Base-by-base conservation (phyloP, 2,888 invertebrate species). In the Morinoia aosen region DNA sequence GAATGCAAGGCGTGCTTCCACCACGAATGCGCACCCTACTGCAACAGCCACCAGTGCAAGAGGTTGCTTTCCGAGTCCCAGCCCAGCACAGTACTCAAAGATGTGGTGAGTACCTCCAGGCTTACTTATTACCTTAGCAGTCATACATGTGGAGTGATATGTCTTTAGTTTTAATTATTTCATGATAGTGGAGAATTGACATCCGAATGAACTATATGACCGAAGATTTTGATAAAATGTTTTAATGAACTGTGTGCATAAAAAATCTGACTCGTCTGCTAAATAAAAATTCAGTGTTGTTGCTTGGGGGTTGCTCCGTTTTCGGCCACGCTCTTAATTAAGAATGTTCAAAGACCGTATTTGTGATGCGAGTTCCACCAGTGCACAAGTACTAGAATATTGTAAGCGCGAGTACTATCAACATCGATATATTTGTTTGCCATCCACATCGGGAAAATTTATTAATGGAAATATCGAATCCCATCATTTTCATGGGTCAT, bases 1-100 rank as follows among this genome's bases (percentile, higher is more conserved):
- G 98, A 98, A 97, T 98, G 98, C 97, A 98, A 98, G 97, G 97
- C 98, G 97, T 98, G 98, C 97, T 98, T 98, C 97, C 98, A 98
- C 97, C 97, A 97, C 97, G 97, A 98, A 97, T 98, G 98, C 97
- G 97, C 97, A 96, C 97, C 97, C 88, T 96, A 95, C 96, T 94
- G 96, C 40, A 40, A 90, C 95, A 91, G 58, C 90, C 95, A 96
- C 58, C 95, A 95, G n/a, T 96, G 96, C 88, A 76, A 94, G 76
- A 95, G 94, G 64, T 48, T 95, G 76, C 95, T 25, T 64, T 96
- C 95, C 8, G 96, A 97, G 97, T 97, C 97, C 97, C 97, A 97
- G 48, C 97, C 97, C 8, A 96, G 96, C 91, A 97, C 97, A 56
- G 95, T 97, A 93, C 96, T 96, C 48, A 95, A 97, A 97, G 97